Evolutionary conservation across 2,113 vertebrate species (phyloP).

Genomic region (Jacana jacana): DNA sequence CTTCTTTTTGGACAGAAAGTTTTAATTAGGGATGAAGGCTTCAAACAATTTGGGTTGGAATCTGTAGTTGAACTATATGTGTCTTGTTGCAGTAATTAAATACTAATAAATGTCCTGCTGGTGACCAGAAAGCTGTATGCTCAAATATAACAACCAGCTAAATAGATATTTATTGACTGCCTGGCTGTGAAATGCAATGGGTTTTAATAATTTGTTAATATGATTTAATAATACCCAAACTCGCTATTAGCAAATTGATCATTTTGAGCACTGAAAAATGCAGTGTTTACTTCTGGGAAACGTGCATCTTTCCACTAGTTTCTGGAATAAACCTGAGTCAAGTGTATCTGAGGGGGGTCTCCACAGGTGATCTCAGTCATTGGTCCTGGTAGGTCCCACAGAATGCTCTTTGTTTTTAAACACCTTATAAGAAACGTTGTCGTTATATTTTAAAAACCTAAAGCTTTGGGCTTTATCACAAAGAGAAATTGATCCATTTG

Average conservation of each 20-base stretch:
- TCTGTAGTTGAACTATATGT: background rate
- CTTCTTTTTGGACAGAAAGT: background rate
- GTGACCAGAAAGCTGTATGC: background rate
- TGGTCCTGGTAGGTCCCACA: background rate
- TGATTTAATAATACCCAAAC: background rate
- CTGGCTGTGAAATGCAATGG: background rate
- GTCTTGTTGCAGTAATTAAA: slow-evolving; percentile 23
- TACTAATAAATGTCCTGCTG: background rate
- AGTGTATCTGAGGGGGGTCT: background rate
- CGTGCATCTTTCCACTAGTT: background rate
- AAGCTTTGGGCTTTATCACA: background rate
- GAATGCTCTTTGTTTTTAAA: background rate
- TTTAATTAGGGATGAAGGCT: background rate
- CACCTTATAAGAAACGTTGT: background rate
- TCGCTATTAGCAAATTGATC: background rate
- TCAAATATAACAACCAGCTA: background rate
- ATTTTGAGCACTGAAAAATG: background rate
- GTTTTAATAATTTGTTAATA: background rate
- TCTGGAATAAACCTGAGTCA: background rate
- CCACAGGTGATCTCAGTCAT: background rate
- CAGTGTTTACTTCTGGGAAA: background rate
- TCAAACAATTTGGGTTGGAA: background rate
- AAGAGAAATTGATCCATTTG: background rate
- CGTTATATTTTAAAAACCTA: background rate
- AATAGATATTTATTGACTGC: slow-evolving; percentile 16